Base-by-base conservation (phyloP, 2,888 invertebrate species). In the Chloromyia formosa region DNA sequence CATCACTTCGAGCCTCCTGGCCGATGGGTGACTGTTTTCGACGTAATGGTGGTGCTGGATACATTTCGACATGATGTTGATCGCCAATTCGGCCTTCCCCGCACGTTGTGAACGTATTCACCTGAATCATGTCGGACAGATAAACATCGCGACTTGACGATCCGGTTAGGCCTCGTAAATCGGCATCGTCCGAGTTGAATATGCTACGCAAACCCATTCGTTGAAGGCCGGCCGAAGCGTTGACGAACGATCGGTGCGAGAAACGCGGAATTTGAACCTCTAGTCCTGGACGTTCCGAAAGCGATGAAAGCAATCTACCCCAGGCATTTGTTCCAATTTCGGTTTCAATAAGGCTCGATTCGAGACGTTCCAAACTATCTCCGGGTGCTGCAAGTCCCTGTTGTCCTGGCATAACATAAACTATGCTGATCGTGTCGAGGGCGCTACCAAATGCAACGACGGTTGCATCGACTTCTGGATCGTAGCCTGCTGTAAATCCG, bases 251-350 rank as follows among this genome's bases (percentile, higher is more conserved):
- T 78, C 93, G 89, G 80, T 94, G 94, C 12, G 92, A 91, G 83
- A 94, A 94, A 78, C 94, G 88, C 0, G 95, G 95, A 62, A 95
- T 88, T 83, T 95, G 94, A 0, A 94, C 88, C 84, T 95, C 94
- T 71, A 95, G 84, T 0, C 93, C 93, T 0, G 91, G 89, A 1
- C 94, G 87, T 20, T 93, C 93, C 78, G 93, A 89, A 1, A 95
- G 84, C 0, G 92, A 90, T 20, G 92, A 89, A 5, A 95, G 86
- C 9, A 94, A 83, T 69, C 92, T 89, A 71, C 91, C 90, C 94
- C 94, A 94, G 1, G 90, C 87, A 3, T 90, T 89, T 69, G 91
- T 89, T 12, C 89, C 88, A 69, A 91, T 90, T 1, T 90, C 90
- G 40, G 89, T 87, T 76, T 90, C 90, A 7, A 92, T 85, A 0